Conservation (phyloP, 2,797 vertebrate species). For the Lutjanus campechanus region DNA sequence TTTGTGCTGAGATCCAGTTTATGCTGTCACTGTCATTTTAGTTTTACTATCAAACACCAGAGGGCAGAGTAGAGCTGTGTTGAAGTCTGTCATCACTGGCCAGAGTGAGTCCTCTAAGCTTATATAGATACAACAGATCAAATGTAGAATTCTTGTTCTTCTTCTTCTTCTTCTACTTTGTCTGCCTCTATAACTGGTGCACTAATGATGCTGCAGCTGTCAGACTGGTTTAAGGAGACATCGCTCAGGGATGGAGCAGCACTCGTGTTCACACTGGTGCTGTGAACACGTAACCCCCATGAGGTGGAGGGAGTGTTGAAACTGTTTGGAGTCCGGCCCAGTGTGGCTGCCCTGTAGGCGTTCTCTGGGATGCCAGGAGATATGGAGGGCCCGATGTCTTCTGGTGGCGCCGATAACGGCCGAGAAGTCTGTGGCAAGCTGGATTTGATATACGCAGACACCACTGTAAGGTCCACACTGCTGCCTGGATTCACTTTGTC, state of each 20-base stretch:
- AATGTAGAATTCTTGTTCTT: constrained; percentile 93
- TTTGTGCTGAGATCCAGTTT: constrained; percentile 17
- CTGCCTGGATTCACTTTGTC: constrained; percentile 82
- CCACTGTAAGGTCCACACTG: constrained; percentile 90
- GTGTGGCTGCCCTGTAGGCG: constrained; percentile 42
- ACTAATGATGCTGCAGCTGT: constrained; percentile 62
- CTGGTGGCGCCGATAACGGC: constrained; percentile 77
- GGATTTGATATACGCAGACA: constrained; percentile 88
- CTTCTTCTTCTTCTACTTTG: constrained; percentile 77
- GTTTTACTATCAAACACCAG: constrained; percentile 50
- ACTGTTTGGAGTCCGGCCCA: constrained; percentile 53
- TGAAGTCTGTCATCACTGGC: not conserved
- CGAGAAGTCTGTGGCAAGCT: constrained; percentile 59
- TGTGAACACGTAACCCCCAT: constrained; percentile 24
- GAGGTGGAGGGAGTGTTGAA: constrained; percentile 46
- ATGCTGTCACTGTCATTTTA: constrained; percentile 19
- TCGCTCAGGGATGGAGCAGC: constrained; percentile 65
- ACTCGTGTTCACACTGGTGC: constrained; percentile 34
- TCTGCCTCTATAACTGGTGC: constrained; percentile 34
- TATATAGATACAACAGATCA: constrained; percentile 59
- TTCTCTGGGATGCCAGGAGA: constrained; percentile 67
- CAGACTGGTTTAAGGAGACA: constrained; percentile 65
- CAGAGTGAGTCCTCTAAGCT: not conserved
- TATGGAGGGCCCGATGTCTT: constrained; percentile 54
- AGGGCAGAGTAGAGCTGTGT: constrained; percentile 46